Evolutionary conservation across 2,113 vertebrate species (phyloP).

Genomic region (Pomatorhinus ruficollis): DNA sequence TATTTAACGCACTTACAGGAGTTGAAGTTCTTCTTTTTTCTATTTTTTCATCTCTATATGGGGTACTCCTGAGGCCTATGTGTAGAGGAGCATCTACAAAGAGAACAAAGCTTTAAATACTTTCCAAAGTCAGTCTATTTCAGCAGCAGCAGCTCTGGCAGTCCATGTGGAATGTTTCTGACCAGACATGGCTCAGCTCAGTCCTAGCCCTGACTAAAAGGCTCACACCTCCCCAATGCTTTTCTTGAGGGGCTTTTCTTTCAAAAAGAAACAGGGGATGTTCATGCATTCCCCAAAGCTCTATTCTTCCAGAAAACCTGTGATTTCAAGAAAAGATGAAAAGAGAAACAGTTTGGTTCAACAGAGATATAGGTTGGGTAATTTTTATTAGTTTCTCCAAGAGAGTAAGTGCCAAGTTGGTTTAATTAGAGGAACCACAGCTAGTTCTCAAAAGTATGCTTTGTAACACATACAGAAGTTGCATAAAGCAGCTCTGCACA

Average conservation of each 20-base stretch:
- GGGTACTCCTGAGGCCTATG: constrained; percentile 68
- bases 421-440: background rate
- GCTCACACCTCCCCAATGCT: background rate
- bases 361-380: background rate
- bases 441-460: background rate
- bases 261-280: background rate
- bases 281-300: background rate
- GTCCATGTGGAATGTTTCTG: rapidly evolving
- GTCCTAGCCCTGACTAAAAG: background rate
- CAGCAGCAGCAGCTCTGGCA: background rate
- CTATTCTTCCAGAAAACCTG: background rate
- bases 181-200: background rate
- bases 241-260: background rate
- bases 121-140: background rate
- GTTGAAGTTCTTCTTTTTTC: constrained; percentile 78
- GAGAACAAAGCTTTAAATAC: constrained; percentile 47
- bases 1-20: constrained; percentile 71
- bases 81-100: constrained; percentile 68
- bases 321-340: background rate
- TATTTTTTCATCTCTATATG: constrained; percentile 70
- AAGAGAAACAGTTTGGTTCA: background rate
- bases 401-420: background rate
- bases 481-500: background rate
- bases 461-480: background rate
- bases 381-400: background rate